A percentile compares a stretch with the other conserved stretches of the same genome.
Conservation (phyloP, 2,797 vertebrate species). For the Buphagus erythrorhynchus region DNA sequence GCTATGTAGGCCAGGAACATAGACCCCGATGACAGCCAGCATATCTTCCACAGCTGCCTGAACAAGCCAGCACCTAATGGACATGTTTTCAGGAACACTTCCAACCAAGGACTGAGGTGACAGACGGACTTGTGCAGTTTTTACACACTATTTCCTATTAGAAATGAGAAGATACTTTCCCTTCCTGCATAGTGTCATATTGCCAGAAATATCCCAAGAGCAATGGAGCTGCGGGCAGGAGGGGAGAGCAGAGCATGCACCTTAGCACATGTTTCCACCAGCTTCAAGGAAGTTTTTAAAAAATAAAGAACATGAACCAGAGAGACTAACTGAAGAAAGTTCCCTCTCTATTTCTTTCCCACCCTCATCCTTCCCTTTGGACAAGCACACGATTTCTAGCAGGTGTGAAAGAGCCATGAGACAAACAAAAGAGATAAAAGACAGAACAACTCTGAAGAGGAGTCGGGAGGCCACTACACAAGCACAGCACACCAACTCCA, state of each 20-base stretch:
- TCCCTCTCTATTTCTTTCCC: not conserved
- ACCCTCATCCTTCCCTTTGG: conserved; percentile 1
- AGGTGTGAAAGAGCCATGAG: conserved; percentile 75
- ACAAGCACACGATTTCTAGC: conserved; percentile 46
- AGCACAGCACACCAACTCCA: conserved; percentile 62
- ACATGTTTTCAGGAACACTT: not conserved
- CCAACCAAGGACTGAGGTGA: not conserved
- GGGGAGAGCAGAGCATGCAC: not conserved
- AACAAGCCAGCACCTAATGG: not conserved
- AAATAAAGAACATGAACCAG: not conserved
- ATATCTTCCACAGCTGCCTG: conserved; percentile 25
- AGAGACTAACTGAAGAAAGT: not conserved
- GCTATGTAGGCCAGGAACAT: not conserved
- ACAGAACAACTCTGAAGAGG: conserved; percentile 56
- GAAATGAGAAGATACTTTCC: not conserved
- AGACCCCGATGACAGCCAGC: not conserved
- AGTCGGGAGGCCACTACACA: conserved; percentile 69
- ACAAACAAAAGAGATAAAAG: conserved; percentile 71
- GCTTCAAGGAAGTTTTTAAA: not conserved
- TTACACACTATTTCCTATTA: not conserved
- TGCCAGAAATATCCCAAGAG: not conserved
- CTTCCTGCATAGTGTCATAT: not conserved
- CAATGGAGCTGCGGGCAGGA: not conserved
- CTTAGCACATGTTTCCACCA: not conserved
- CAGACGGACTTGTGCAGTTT: rapidly evolving